Conservation (phyloP, 2,113 vertebrate species). For the Pangasianodon hypophthalmus region DNA sequence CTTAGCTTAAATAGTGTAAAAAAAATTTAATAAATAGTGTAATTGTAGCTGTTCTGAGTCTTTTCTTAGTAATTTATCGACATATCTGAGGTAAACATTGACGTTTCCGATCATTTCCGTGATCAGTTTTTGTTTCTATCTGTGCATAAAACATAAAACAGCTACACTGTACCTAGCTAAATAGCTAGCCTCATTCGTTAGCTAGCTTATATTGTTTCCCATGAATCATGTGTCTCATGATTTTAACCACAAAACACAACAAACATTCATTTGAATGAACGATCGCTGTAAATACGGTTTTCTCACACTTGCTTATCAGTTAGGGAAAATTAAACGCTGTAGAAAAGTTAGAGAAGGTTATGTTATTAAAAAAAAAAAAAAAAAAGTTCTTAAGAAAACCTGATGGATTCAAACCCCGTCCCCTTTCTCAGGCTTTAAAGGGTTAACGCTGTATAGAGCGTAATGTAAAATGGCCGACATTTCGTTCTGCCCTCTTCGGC, state of each 20-base stretch:
- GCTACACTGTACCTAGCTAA: neutral
- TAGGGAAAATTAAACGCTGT: neutral
- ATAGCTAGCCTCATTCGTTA: neutral
- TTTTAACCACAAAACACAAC: neutral
- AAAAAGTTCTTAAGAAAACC: neutral
- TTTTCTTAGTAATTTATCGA: neutral
- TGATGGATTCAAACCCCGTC: no score
- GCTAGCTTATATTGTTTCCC: neutral
- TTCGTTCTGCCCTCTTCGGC: conserved; percentile 67
- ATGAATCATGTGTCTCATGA: no score
- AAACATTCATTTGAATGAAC: neutral
- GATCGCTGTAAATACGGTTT: neutral
- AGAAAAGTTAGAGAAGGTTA: neutral
- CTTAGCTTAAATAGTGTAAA: no score
- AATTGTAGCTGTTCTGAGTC: no score
- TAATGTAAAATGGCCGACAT: conserved; percentile 74
- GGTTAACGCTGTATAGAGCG: neutral
- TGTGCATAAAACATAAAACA: neutral
- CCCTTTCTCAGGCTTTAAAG: neutral
- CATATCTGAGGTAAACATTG: neutral
- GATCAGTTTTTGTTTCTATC: no score
- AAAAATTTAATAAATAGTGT: no score
- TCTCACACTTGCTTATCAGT: neutral
- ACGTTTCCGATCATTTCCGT: neutral
- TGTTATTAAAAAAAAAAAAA: neutral